Percentiles rank a stretch among this genome's conserved stretches.
Evolutionary conservation across 2,797 vertebrate genomes (phyloP).

Genomic region (Scleropages formosus): DNA sequence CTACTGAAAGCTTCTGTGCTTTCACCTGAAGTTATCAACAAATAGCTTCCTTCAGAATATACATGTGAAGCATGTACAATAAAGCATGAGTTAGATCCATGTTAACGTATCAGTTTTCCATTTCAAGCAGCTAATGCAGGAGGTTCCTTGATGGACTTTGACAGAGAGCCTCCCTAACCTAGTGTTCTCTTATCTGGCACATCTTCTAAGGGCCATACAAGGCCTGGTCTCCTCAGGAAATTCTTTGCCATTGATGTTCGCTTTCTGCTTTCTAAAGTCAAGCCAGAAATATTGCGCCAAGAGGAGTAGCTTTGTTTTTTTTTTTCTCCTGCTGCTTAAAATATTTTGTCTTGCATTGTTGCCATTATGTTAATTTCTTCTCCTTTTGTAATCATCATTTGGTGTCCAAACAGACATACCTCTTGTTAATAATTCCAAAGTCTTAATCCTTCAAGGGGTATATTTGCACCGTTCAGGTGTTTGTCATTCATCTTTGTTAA

Average conservation of each 20-base stretch:
- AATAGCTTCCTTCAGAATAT: too few species aligned
- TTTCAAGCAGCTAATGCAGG: not conserved
- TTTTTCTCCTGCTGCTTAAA: not conserved
- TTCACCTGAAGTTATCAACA: too few species aligned
- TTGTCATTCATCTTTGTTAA: constrained; percentile 75
- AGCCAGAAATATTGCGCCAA: constrained; percentile 5
- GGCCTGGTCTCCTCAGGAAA: not conserved
- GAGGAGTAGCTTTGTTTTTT: constrained; percentile 24
- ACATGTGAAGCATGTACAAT: too few species aligned
- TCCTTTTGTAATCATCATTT: constrained; percentile 52
- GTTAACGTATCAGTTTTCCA: constrained; percentile 8
- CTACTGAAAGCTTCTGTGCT: too few species aligned
- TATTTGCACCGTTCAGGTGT: constrained; percentile 52
- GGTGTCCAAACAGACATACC: constrained; percentile 50
- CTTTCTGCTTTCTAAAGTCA: constrained; percentile 22
- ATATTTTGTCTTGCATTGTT: constrained; percentile 45
- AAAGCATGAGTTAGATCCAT: not conserved
- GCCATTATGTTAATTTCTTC: constrained; percentile 52
- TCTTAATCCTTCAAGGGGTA: constrained; percentile 47
- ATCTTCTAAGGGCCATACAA: not conserved
- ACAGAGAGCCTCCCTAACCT: not conserved
- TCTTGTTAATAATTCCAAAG: constrained; percentile 45
- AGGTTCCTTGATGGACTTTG: not conserved
- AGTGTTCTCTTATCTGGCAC: not conserved
- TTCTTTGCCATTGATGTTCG: not conserved